phyloP scores from a whole-genome alignment of 2,888 invertebrate genomes.

The Ametastegia equiseti region DNA sequence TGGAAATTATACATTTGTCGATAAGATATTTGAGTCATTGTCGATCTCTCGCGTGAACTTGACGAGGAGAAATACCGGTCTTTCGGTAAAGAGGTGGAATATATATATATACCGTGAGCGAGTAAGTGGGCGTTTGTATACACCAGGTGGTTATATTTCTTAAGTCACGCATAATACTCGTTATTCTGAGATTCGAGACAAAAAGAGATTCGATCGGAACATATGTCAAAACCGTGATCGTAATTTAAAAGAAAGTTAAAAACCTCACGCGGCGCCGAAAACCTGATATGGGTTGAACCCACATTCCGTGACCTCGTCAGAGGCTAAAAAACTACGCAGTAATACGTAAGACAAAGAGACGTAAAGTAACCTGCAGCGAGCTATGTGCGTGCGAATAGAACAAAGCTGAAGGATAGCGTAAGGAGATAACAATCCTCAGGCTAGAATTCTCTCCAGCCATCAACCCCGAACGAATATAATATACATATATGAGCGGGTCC shows the following conservation, averaged over 20 bases:
- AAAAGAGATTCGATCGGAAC: not conserved
- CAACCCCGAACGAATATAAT: not conserved
- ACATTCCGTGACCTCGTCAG: not conserved
- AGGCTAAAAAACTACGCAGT: not conserved
- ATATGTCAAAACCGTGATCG: not conserved
- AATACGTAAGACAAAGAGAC: not conserved
- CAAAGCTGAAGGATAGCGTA: not conserved
- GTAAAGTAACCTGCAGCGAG: not conserved
- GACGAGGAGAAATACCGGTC: not conserved
- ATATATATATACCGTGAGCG: no score
- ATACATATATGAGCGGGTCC: no score
- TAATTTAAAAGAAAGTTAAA: constrained; percentile 15
- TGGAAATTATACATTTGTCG: not conserved
- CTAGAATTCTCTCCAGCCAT: not conserved
- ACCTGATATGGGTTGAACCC: not conserved
- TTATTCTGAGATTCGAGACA: no score
- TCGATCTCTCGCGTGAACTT: no score
- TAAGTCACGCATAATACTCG: constrained; percentile 1
- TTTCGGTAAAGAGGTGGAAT: not conserved
- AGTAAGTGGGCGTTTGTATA: no score
- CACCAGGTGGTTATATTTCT: not conserved
- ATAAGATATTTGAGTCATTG: no score
- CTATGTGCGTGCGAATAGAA: not conserved
- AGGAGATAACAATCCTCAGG: not conserved
- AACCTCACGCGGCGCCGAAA: not conserved